phyloP scores from a whole-genome alignment of 2,797 vertebrate species.

The Melanogrammus aeglefinus region DNA sequence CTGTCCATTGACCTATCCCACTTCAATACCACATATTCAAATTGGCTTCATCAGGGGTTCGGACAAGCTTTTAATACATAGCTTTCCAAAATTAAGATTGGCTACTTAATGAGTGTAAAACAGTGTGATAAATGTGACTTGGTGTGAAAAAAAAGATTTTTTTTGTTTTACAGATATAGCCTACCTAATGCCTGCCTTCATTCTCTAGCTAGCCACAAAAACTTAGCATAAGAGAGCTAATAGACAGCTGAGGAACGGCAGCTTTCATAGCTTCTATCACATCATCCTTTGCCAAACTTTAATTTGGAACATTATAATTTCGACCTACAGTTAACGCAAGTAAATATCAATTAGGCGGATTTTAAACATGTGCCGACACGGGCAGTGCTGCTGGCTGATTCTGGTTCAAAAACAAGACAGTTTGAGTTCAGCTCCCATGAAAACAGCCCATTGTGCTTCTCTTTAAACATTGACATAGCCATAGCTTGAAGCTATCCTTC shows the following conservation, averaged over 20 bases:
- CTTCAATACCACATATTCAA: not conserved
- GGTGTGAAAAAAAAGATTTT: not conserved
- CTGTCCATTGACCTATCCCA: not conserved
- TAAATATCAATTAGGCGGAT: not conserved
- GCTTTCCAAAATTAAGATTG: not conserved
- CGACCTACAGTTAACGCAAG: not conserved
- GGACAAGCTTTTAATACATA: not conserved
- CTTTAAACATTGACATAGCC: not conserved
- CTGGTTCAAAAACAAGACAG: not conserved
- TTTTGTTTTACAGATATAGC: not conserved
- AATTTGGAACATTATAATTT: not conserved
- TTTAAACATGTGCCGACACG: not conserved
- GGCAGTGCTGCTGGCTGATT: not conserved
- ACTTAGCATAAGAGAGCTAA: not conserved
- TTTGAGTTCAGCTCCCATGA: conserved; percentile 2
- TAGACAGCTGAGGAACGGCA: not conserved
- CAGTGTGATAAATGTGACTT: not conserved
- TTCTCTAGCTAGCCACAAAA: not conserved
- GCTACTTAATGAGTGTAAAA: not conserved
- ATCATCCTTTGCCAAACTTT: not conserved
- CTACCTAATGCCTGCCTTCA: not conserved
- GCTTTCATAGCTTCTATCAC: not conserved
- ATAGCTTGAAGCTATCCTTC: not conserved
- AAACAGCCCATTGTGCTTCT: conserved; percentile 1
- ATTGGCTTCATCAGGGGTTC: not conserved